Conservation (phyloP, 2,113 vertebrate species). For the Monarcha castaneiventris region DNA sequence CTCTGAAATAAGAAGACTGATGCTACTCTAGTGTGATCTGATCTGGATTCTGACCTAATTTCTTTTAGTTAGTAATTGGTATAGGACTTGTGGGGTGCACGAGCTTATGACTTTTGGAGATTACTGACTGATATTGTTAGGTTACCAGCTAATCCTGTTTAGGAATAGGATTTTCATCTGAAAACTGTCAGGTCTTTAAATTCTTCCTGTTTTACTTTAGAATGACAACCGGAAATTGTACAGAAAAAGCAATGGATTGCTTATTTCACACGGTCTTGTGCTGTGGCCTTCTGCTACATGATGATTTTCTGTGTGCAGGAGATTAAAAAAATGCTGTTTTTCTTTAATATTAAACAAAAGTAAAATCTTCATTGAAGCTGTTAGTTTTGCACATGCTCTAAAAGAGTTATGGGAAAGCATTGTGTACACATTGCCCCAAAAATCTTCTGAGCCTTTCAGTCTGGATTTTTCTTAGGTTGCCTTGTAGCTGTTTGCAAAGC, state of each 20-base stretch:
- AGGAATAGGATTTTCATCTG: conserved; percentile 18
- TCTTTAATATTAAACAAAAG: background rate
- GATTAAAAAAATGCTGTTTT: background rate
- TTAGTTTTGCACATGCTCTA: background rate
- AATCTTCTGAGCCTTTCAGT: background rate
- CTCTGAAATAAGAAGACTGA: conserved; percentile 36
- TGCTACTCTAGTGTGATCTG: background rate
- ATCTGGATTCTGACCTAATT: conserved; percentile 50
- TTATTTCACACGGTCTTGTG: background rate
- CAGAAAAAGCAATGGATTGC: background rate
- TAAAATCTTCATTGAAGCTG: background rate
- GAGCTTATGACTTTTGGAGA: conserved; percentile 30
- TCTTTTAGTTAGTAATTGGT: conserved; percentile 20
- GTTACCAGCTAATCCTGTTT: conserved; percentile 25
- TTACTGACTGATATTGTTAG: conserved; percentile 43
- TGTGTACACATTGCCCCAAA: background rate
- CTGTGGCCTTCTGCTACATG: background rate
- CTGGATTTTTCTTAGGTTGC: background rate
- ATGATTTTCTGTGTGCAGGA: background rate
- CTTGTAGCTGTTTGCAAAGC: background rate
- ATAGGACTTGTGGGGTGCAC: background rate
- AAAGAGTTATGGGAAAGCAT: background rate
- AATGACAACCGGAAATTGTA: background rate
- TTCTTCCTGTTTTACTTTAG: background rate
- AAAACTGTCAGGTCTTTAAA: background rate